phyloP scores from a whole-genome alignment of 2,888 invertebrate genomes.

The Ferrisia virgata region DNA sequence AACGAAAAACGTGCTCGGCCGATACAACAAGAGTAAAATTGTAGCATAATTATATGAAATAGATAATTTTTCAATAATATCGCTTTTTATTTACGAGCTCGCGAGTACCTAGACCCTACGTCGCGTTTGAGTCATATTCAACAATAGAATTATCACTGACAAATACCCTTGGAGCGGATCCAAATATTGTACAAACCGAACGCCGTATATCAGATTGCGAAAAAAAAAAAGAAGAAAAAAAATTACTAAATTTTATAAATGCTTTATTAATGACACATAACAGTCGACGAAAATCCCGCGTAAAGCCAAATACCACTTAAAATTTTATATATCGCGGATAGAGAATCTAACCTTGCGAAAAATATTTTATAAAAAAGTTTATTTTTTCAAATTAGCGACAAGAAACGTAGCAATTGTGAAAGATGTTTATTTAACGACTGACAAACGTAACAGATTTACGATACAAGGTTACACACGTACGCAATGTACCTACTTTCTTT shows the following conservation, averaged over 20 bases:
- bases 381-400: slow-evolving; percentile 5
- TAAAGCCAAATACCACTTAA: slow-evolving; percentile 11
- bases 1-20: background rate
- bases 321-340: background rate
- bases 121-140: background rate
- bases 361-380: background rate
- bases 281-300: background rate
- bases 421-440: slow-evolving; percentile 10
- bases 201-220: background rate
- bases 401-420: slow-evolving; percentile 2
- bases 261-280: slow-evolving; percentile 30
- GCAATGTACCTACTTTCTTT: too few relatives aligned
- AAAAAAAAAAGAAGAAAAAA: background rate
- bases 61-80: background rate
- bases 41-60: background rate
- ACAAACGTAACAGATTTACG: background rate
- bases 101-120: too few relatives aligned
- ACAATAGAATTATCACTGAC: slow-evolving; percentile 25
- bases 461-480: background rate
- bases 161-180: slow-evolving; percentile 16
- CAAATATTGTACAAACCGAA: background rate
- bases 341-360: background rate
- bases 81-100: background rate
- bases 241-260: slow-evolving; percentile 18
- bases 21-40: background rate